phyloP scores from a whole-genome alignment of 2,113 vertebrate genomes.

The Periophthalmodon schlosseri region DNA sequence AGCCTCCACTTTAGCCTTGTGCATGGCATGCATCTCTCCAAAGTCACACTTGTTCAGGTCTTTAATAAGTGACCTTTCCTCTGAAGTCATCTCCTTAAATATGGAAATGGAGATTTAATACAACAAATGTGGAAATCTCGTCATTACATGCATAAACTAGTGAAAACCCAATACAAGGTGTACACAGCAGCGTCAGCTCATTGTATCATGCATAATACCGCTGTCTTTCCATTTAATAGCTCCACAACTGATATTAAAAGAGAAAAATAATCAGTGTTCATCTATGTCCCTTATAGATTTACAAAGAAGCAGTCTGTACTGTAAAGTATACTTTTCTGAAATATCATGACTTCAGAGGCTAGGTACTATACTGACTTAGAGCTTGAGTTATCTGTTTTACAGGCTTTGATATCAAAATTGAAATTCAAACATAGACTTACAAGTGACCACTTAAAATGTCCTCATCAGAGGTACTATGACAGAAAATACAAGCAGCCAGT shows the following conservation, averaged over 20 bases:
- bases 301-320: no score
- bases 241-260: not conserved
- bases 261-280: no score
- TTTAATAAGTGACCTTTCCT: slow-evolving; percentile 71
- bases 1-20: slow-evolving; percentile 75
- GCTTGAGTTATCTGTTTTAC: not conserved
- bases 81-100: slow-evolving; percentile 75
- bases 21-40: slow-evolving; percentile 72
- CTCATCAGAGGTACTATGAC: slow-evolving; percentile 17
- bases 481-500: slow-evolving; percentile 43
- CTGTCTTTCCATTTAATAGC: slow-evolving; percentile 35
- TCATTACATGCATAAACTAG: no score
- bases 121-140: not conserved
- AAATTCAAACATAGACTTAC: not conserved
- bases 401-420: not conserved
- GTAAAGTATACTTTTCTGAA: slow-evolving; percentile 15
- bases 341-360: slow-evolving; percentile 14
- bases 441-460: not conserved
- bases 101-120: not conserved
- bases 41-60: slow-evolving; percentile 80
- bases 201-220: slow-evolving; percentile 11
- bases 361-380: not conserved
- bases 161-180: no score
- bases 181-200: no score
- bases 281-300: not conserved